phyloP scores from a whole-genome alignment of 2,113 vertebrate species.

The Myanophis thanlyinensis region DNA sequence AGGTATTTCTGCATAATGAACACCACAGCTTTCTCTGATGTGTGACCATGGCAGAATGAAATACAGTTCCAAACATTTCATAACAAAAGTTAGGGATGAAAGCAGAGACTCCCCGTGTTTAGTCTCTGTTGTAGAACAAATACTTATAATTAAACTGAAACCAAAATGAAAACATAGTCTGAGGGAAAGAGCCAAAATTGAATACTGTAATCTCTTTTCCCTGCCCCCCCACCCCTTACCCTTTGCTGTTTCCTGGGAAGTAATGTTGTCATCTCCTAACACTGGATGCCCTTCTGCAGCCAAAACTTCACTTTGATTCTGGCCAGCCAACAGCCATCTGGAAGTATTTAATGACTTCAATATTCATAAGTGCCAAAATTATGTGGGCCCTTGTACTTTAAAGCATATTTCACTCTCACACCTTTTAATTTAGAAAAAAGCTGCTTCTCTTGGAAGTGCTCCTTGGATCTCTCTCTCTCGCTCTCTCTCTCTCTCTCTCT shows the following conservation, averaged over 20 bases:
- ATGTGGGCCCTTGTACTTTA: neutral
- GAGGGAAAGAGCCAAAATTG: slow-evolving; percentile 53
- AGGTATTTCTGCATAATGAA: neutral
- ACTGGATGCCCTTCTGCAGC: slow-evolving; percentile 13
- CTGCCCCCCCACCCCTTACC: neutral
- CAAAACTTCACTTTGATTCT: slow-evolving; percentile 34
- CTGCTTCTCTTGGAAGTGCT: neutral
- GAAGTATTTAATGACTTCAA: slow-evolving; percentile 55
- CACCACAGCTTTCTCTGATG: neutral
- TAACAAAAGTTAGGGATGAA: slow-evolving; percentile 54
- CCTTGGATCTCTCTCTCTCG: neutral
- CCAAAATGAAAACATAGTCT: slow-evolving; percentile 49
- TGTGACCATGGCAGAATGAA: slow-evolving; percentile 25
- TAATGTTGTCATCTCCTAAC: slow-evolving; percentile 24
- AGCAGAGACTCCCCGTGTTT: slow-evolving; percentile 57
- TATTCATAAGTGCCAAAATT: slow-evolving; percentile 39
- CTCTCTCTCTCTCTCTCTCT: neutral
- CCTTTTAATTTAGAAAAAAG: slow-evolving; percentile 24
- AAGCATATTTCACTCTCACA: slow-evolving; percentile 27
- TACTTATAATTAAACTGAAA: slow-evolving; percentile 62
- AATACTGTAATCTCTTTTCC: slow-evolving; percentile 50
- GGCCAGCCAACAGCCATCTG: slow-evolving; percentile 52
- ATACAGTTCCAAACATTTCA: slow-evolving; percentile 38
- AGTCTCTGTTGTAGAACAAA: slow-evolving; percentile 59
- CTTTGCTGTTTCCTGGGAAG: slow-evolving; percentile 12